Conservation (phyloP, 2,888 invertebrate species). For the Agriopis leucophaearia region DNA sequence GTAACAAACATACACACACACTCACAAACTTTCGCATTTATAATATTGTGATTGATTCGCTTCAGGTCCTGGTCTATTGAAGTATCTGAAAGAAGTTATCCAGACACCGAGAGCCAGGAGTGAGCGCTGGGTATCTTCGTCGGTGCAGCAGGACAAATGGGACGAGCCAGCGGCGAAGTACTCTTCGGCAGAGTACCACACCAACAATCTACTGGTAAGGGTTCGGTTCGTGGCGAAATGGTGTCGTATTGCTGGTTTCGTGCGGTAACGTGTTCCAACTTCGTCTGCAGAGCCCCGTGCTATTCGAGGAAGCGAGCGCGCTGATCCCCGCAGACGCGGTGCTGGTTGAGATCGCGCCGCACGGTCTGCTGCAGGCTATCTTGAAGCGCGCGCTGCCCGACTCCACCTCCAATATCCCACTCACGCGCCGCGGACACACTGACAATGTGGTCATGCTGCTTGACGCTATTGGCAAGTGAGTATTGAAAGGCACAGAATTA, state of each 20-base stretch:
- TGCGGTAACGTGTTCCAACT: neutral
- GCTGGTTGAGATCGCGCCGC: constrained; percentile 94
- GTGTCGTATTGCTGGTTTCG: constrained; percentile 62
- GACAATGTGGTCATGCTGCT: constrained; percentile 86
- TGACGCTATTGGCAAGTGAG: constrained; percentile 80
- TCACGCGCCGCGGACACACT: constrained; percentile 89
- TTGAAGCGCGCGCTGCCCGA: constrained; percentile 89
- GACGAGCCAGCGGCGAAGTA: constrained; percentile 63
- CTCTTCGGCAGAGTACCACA: constrained; percentile 93
- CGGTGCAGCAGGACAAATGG: constrained; percentile 90
- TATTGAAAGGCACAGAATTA: neutral
- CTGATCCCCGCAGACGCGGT: constrained; percentile 92
- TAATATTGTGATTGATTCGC: too few relatives aligned
- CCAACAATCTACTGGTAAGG: constrained; percentile 90
- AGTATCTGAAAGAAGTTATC: constrained; percentile 87
- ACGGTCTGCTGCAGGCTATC: constrained; percentile 90
- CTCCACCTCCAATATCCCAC: constrained; percentile 88
- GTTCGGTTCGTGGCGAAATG: constrained; percentile 91
- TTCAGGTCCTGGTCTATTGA: constrained; percentile 81
- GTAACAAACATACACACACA: too few relatives aligned
- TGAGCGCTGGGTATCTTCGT: constrained; percentile 92
- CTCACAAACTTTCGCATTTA: too few relatives aligned
- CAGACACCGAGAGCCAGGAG: constrained; percentile 87
- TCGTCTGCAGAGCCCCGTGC: constrained; percentile 79
- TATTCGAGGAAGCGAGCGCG: constrained; percentile 91